Percentiles rank a stretch among this genome's conserved stretches.
These are phyloP conservation scores for Corydoras maculifer DNA, from an alignment of 2,113 vertebrate species.

Conservation along the genomic window DNA sequence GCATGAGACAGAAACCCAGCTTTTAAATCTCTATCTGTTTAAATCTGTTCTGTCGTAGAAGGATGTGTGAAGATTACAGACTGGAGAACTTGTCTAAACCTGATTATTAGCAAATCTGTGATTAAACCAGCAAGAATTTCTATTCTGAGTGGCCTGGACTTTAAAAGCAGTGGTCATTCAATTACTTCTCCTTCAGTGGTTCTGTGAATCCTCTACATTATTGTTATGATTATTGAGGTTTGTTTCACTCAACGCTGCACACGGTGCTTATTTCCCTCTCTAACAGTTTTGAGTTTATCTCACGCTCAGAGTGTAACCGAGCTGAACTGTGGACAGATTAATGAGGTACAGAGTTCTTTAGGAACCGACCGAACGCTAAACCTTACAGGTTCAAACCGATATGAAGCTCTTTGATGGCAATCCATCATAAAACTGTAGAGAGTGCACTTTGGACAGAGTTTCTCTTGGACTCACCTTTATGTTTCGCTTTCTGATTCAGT, in stretches of 20 bases:
- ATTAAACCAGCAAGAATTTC: slow-evolving; percentile 14
- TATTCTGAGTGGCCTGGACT: slow-evolving; percentile 8
- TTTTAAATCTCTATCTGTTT: neutral
- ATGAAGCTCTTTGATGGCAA: no score
- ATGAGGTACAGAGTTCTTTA: no score
- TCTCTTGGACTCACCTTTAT: no score
- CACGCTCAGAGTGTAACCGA: no score
- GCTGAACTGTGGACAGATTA: no score
- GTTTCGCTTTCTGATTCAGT: no score
- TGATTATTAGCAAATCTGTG: slow-evolving; percentile 22
- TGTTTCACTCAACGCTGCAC: neutral
- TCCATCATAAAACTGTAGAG: no score
- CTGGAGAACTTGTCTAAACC: slow-evolving; percentile 6
- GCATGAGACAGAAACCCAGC: no score
- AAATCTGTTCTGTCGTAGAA: slow-evolving; percentile 16
- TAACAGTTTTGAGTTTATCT: rapidly evolving
- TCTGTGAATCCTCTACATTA: neutral
- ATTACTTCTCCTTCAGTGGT: neutral
- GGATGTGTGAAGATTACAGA: slow-evolving; percentile 17
- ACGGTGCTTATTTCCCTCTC: no score
- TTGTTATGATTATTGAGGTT: neutral
- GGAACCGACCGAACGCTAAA: no score
- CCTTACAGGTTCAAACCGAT: no score
- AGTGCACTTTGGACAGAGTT: no score
- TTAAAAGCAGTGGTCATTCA: neutral